A percentile compares a stretch with the other conserved stretches of the same genome.
Evolutionary conservation across 2,797 vertebrate species (phyloP).

Genomic region (Nannoperca australis): DNA sequence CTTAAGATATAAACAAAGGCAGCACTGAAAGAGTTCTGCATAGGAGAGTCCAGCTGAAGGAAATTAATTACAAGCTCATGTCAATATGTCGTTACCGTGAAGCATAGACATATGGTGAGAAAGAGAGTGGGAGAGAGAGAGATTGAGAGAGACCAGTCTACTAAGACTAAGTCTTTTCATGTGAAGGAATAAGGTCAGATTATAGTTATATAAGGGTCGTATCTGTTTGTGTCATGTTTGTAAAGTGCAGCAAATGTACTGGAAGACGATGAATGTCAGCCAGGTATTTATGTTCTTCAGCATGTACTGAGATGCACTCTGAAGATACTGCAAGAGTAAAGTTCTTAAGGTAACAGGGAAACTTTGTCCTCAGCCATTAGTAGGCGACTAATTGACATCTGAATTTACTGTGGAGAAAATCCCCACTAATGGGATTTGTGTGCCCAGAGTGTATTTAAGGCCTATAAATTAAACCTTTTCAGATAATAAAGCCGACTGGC

Average conservation of each 20-base stretch:
- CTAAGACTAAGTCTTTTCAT: slow-evolving; percentile 5
- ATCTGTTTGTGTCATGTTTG: slow-evolving; percentile 27
- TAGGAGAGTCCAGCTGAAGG: slow-evolving; percentile 15
- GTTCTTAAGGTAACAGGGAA: slow-evolving; percentile 22
- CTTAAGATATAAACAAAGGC: slow-evolving; percentile 18
- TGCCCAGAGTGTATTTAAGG: slow-evolving; percentile 17
- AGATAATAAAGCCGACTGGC: background rate
- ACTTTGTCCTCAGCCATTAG: slow-evolving; percentile 27
- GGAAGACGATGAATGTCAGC: slow-evolving; percentile 6
- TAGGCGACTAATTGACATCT: slow-evolving; percentile 36
- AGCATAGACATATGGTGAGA: background rate
- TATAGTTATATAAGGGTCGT: slow-evolving; percentile 20
- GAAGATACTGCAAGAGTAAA: slow-evolving; percentile 12
- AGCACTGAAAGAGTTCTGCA: slow-evolving; percentile 7
- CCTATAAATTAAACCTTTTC: slow-evolving; percentile 17
- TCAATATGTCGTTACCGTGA: background rate
- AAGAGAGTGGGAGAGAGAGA: background rate
- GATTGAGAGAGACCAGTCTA: background rate
- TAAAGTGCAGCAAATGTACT: slow-evolving; percentile 24
- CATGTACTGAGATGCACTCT: slow-evolving; percentile 10
- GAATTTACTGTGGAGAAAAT: slow-evolving; percentile 39
- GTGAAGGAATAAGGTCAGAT: slow-evolving; percentile 24
- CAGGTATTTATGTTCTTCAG: slow-evolving; percentile 3
- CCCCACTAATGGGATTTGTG: slow-evolving; percentile 36
- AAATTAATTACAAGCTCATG: slow-evolving; percentile 47